Base-by-base conservation (phyloP, 2,797 vertebrate species). In the Arnoldichthys spilopterus region DNA sequence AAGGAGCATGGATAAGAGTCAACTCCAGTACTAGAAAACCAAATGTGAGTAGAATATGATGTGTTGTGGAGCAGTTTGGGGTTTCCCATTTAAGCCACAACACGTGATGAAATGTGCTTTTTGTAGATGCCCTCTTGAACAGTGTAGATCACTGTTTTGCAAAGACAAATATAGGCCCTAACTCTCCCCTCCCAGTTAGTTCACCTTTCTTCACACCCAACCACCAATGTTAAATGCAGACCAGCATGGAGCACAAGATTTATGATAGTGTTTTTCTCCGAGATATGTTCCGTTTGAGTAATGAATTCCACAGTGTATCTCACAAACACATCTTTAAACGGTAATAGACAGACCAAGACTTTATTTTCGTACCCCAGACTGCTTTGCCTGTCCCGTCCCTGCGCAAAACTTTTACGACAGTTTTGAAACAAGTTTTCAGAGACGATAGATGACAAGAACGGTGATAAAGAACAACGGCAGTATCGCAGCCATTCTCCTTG, bases 231-330 rank as follows among this genome's bases (percentile, higher is more conserved):
- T n/a, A n/a, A n/a, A n/a, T n/a, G n/a, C n/a, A n/a, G n/a, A n/a
- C n/a, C n/a, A n/a, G n/a, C n/a, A 37, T 37, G 34, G 34, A 37
- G 3, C 34, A 37, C 34, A 37, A 37, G 3, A 37, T 37, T 37
- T 37, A 37, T 37, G 8, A 37, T 37, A 3, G 34, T 37, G 34
- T 37, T 37, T 37, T 3, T 37, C 34, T 37, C 34, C 8, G 3
- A 37, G 8, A 37, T 37, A 37, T 37, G 34, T 37, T 37, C 34
- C 34, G 34, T 37, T 47, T 81, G 79, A 76, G 49, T 63, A 58
- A 72, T 76, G 67, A 76, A 58, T 32, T 71, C 66, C 6, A 58
- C 6, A 15, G 51, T 22, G 49, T 28, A 18, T 16, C 24, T 45
- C 6, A 7, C 8, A 30, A 75, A 16, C 43, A 34, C 40, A 40